Evolutionary conservation across 2,113 vertebrate genomes (phyloP), one percentile per base, ranked within the genome.

Genomic region (Paraplagusia blochii): DNA sequence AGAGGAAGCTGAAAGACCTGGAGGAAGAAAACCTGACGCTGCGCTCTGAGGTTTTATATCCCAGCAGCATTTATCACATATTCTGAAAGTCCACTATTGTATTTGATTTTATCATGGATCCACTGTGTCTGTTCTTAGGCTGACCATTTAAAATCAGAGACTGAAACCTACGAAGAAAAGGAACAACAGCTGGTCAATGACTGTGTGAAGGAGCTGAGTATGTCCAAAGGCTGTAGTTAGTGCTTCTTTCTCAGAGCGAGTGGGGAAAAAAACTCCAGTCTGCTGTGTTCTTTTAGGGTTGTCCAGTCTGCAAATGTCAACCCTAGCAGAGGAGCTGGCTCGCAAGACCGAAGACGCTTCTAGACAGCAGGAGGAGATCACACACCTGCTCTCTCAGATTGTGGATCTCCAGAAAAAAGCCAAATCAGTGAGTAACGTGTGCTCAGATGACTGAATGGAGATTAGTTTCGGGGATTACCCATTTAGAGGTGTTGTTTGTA

Each of bases 121-220:
- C 2, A 50, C n/a, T 2, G 3, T 65, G 36, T 75, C 1, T 59
- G 3, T 34, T 0, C 63, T 49, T 66, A 99, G 97, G 95, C 97
- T 6, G 92, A 90, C 69, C 93, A 98, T 56, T 89, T 99, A 66
- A 95, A 97, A 89, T 94, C 95, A 0, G 97, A 99, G 91, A 98
- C 95, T 0, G 97, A 99, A 85, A 97, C 91, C 0, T 99, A 95
- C 0, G 97, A 99, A 67, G 95, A 99, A 63, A 98, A 99, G 62
- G 97, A 99, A 53, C 96, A 99, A 75, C 95, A 98, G 66, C 93
- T 99, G 66, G 95, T 99, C 62, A 96, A 93, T 4, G 96, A 99
- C 88, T 99, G 97, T 8, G 97, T 99, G 11, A 96, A 95, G 75
- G 97, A 98, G 74, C 95, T 99, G 78, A 92, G 96, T 99, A 86